Conservation (phyloP, 1,140 invertebrate species). For the Drosophila gunungcola region DNA sequence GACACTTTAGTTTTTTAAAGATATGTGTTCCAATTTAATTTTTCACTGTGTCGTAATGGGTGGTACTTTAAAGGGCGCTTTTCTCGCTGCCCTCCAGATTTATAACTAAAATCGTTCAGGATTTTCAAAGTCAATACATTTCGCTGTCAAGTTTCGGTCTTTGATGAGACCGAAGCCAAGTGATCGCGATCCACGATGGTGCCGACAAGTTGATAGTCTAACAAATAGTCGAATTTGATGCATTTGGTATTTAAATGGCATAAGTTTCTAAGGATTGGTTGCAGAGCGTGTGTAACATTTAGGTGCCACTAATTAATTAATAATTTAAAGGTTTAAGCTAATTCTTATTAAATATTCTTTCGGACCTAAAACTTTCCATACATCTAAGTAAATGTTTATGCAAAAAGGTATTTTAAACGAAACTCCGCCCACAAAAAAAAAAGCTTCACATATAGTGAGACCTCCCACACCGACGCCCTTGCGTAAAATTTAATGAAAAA, state of each 20-base stretch:
- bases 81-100: conserved; percentile 53
- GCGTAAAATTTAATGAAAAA: conserved; percentile 45
- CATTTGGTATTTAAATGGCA: conserved; percentile 31
- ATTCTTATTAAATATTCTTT: too few species aligned
- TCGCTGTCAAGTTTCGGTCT: conserved; percentile 18
- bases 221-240: conserved; percentile 55
- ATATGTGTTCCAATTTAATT: neutral
- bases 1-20: too few species aligned
- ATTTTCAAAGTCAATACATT: conserved; percentile 73
- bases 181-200: conserved; percentile 3
- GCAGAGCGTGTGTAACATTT: neutral
- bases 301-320: neutral
- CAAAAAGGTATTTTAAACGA: neutral
- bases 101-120: conserved; percentile 69
- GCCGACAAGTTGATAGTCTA: conserved; percentile 61
- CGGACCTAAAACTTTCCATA: neutral
- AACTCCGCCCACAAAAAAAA: neutral
- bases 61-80: conserved; percentile 57
- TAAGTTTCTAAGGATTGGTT: neutral
- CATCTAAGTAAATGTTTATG: too few species aligned
- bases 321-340: neutral
- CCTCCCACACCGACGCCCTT: conserved; percentile 2
- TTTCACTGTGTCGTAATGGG: neutral
- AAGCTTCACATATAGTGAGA: neutral
- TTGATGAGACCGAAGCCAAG: conserved; percentile 54